Conservation (phyloP, 1,140 invertebrate genomes). For the Muscidifurax raptorellus region DNA sequence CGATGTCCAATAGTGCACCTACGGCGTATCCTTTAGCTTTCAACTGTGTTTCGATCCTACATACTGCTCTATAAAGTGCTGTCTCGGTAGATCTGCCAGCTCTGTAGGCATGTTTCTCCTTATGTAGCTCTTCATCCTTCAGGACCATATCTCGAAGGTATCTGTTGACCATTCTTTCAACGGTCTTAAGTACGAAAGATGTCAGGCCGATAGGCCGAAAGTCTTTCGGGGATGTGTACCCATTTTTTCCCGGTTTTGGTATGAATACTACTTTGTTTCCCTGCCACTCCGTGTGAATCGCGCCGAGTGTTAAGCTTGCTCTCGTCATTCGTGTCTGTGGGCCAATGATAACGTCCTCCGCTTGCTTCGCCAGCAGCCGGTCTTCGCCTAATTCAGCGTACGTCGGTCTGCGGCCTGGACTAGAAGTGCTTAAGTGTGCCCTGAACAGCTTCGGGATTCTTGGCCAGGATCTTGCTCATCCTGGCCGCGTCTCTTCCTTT, state of each 20-base stretch:
- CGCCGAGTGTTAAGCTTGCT: too few species aligned
- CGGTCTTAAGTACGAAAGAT: background rate
- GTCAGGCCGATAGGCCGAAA: background rate
- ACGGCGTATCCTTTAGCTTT: background rate
- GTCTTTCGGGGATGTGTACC: background rate
- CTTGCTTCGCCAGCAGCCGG: too few species aligned
- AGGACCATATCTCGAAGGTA: background rate
- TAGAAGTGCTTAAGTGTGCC: too few species aligned
- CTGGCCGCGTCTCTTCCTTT: too few species aligned
- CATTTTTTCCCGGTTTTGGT: background rate
- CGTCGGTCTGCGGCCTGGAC: too few species aligned
- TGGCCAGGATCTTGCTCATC: too few species aligned
- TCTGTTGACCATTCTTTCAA: background rate
- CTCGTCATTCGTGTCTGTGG: too few species aligned
- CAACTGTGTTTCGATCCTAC: background rate
- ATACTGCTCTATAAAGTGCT: background rate
- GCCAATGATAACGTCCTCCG: too few species aligned
- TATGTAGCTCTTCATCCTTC: background rate
- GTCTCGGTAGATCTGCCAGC: background rate
- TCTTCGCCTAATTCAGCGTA: too few species aligned
- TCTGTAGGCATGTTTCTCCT: background rate
- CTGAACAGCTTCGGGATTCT: too few species aligned
- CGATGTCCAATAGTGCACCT: background rate
- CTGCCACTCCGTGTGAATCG: background rate
- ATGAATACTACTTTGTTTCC: background rate